phyloP scores from a whole-genome alignment of 2,113 vertebrate species.

The Setophaga kirtlandii region DNA sequence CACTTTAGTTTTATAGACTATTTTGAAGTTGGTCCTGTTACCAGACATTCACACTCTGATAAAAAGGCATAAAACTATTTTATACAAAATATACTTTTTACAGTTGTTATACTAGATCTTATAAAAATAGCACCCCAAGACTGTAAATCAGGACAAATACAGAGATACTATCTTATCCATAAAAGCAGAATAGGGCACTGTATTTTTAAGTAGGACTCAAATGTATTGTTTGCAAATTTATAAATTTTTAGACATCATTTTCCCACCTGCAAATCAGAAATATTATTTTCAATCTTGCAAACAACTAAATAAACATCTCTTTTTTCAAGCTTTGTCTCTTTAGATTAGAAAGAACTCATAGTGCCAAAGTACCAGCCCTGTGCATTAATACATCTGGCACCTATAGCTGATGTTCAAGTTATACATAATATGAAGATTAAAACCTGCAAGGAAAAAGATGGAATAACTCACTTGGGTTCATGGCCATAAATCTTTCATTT shows the following conservation, averaged over 20 bases:
- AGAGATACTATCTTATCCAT: not conserved
- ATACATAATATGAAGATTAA: not conserved
- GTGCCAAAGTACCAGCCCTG: not conserved
- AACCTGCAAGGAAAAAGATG: not conserved
- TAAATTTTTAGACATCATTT: not conserved
- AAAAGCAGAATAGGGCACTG: not conserved
- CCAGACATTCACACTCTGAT: not conserved
- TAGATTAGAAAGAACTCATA: not conserved
- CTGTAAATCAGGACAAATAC: not conserved
- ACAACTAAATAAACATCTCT: not conserved
- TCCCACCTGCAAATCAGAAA: not conserved
- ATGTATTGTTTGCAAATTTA: not conserved
- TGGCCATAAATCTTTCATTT: not conserved
- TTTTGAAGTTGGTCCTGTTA: not conserved
- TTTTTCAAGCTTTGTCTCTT: not conserved
- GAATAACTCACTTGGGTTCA: not conserved
- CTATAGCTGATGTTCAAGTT: not conserved
- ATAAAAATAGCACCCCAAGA: not conserved
- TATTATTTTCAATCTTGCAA: not conserved
- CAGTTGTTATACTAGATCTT: not conserved
- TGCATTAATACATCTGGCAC: not conserved
- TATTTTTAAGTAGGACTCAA: not conserved
- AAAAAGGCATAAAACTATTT: not conserved
- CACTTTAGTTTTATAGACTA: not conserved
- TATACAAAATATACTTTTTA: not conserved